These are phyloP conservation scores for Peromyscus aztecus DNA, from an alignment of 2,797 vertebrate genomes.

Conservation along the genomic window DNA sequence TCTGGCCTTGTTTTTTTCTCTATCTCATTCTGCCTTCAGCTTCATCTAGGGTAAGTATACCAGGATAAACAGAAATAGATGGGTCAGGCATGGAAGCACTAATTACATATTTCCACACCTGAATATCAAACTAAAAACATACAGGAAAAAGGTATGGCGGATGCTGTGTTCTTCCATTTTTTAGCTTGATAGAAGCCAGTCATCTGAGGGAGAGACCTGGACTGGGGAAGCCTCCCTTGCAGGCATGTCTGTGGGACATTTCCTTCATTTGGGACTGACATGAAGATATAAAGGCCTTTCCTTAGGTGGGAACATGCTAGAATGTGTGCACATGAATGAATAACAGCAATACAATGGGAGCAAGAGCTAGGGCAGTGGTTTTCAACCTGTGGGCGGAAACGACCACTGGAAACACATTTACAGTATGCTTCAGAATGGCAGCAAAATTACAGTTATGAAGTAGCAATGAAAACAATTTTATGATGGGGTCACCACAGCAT, in stretches of 20 bases:
- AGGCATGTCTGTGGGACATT: background rate
- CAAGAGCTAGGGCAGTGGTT: background rate
- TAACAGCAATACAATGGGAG: background rate
- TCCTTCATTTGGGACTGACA: background rate
- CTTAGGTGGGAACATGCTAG: background rate
- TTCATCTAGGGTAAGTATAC: background rate
- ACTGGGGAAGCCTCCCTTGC: background rate
- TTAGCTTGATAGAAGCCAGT: background rate
- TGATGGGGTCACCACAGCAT: too few relatives aligned
- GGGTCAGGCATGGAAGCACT: background rate
- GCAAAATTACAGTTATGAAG: background rate
- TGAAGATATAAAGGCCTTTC: background rate
- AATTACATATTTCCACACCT: background rate
- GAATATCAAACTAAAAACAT: background rate
- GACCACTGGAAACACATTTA: background rate
- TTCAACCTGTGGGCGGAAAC: background rate
- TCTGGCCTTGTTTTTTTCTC: background rate
- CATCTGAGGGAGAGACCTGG: background rate
- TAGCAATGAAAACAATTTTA: background rate
- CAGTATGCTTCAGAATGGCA: background rate
- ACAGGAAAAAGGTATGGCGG: background rate
- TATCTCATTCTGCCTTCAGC: background rate
- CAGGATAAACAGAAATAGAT: background rate
- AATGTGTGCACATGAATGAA: background rate
- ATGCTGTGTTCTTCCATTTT: background rate